A percentile compares a stretch with the other conserved stretches of the same genome.
phyloP scores from a whole-genome alignment of 2,888 invertebrate genomes.

The Isotomurus palustris region DNA sequence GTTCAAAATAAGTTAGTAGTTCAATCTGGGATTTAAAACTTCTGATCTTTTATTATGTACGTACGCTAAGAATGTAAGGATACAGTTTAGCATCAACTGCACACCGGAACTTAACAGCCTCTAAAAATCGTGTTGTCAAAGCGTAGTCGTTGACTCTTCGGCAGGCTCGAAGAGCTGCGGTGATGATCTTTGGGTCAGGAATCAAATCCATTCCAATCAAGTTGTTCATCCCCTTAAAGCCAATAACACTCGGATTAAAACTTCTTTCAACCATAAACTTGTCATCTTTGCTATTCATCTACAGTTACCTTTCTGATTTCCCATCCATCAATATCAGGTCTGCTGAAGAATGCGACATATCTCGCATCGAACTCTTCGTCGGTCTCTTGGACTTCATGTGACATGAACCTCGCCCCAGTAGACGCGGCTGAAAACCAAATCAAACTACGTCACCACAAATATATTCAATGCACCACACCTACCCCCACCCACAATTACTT shows the following conservation, averaged over 20 bases:
- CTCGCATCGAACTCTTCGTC: slow-evolving; percentile 81
- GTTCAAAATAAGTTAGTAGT: background rate
- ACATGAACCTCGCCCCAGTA: slow-evolving; percentile 19
- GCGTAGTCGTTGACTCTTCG: slow-evolving; percentile 91
- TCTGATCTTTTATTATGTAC: slow-evolving; percentile 1
- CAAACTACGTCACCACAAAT: background rate
- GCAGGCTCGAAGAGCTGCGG: slow-evolving; percentile 82
- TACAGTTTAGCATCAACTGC: slow-evolving; percentile 66
- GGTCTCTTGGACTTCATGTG: slow-evolving; percentile 55
- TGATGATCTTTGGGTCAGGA: slow-evolving; percentile 85
- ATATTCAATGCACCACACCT: too few species aligned
- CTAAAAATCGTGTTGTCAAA: slow-evolving; percentile 85
- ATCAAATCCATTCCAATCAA: slow-evolving; percentile 84
- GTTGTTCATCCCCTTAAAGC: slow-evolving; percentile 70
- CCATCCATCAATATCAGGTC: slow-evolving; percentile 88
- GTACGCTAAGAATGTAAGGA: slow-evolving; percentile 68
- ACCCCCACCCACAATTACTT: background rate
- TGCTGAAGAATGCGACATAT: slow-evolving; percentile 78
- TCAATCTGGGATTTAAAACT: background rate
- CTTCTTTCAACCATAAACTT: background rate
- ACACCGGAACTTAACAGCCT: slow-evolving; percentile 85
- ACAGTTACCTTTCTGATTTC: slow-evolving; percentile 68
- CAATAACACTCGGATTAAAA: background rate
- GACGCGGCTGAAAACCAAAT: slow-evolving; percentile 10
- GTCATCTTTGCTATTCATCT: background rate